phyloP scores from a whole-genome alignment of 2,888 invertebrate genomes.

The Seira sanloemensis region DNA sequence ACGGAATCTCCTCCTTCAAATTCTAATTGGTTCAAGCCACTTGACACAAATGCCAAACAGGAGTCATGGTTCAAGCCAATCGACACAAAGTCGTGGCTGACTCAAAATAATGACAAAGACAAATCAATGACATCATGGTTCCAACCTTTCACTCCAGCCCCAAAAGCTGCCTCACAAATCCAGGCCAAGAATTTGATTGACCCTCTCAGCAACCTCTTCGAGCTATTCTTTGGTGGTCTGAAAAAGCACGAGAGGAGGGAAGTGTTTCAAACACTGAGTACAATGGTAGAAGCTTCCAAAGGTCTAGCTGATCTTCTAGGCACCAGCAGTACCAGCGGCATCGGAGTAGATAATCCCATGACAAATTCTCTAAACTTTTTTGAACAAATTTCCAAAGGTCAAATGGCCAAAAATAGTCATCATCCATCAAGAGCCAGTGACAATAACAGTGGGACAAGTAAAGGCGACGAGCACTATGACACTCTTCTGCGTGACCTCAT shows the following conservation, averaged over 20 bases:
- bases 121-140: constrained; percentile 22
- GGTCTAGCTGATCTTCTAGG: constrained; percentile 10
- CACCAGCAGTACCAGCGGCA: not conserved
- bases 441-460: no score
- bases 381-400: not conserved
- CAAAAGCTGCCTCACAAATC: not conserved
- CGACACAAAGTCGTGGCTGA: not conserved
- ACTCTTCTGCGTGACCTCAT: not conserved
- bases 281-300: constrained; percentile 19
- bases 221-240: constrained; percentile 43
- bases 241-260: constrained; percentile 32
- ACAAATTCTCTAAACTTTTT: not conserved
- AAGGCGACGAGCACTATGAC: no score
- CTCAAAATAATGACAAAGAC: not conserved
- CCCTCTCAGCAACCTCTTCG: constrained; percentile 9
- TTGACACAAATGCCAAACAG: not conserved
- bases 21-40: constrained; percentile 28
- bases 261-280: constrained; percentile 31
- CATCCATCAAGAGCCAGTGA: not conserved
- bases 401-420: not conserved
- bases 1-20: not conserved
- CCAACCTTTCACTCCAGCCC: not conserved
- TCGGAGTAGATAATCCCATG: not conserved
- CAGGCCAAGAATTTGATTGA: not conserved
- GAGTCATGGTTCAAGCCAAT: constrained; percentile 21